Conservation (phyloP, 2,797 vertebrate species). For the Esox masquinongy region DNA sequence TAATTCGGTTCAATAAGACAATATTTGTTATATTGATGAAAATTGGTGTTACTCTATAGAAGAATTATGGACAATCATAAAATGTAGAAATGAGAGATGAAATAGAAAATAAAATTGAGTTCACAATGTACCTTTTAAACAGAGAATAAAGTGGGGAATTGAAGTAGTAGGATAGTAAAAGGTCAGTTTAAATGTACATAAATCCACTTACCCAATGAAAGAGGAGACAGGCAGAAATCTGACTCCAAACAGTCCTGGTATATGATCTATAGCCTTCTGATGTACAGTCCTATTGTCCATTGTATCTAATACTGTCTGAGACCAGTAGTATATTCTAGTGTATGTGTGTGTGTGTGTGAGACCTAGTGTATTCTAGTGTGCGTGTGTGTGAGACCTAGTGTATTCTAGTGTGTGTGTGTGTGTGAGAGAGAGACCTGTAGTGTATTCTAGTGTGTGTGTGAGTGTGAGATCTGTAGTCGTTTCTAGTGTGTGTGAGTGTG, state of each 20-base stretch:
- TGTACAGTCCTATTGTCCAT: neutral
- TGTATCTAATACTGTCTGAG: neutral
- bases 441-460: too few species aligned
- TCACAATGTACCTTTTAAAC: neutral
- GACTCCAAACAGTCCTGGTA: neutral
- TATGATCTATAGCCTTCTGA: neutral
- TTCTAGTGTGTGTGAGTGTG: neutral
- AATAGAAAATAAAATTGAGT: neutral
- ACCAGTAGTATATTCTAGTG: neutral
- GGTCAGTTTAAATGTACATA: neutral
- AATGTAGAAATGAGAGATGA: neutral
- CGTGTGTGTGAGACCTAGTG: too few species aligned
- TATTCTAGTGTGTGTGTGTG: neutral
- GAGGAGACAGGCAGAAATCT: neutral
- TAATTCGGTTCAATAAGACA: neutral
- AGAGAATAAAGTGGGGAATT: neutral
- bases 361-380: too few species aligned
- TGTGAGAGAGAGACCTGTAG: too few species aligned
- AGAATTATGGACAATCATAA: neutral
- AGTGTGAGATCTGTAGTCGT: neutral
- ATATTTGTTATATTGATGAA: neutral
- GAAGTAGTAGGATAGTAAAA: neutral
- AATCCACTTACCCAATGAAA: neutral
- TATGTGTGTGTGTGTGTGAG: neutral
- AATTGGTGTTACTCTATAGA: neutral